Conservation (phyloP, 2,113 vertebrate genomes). For the Mystacornis crossleyi region DNA sequence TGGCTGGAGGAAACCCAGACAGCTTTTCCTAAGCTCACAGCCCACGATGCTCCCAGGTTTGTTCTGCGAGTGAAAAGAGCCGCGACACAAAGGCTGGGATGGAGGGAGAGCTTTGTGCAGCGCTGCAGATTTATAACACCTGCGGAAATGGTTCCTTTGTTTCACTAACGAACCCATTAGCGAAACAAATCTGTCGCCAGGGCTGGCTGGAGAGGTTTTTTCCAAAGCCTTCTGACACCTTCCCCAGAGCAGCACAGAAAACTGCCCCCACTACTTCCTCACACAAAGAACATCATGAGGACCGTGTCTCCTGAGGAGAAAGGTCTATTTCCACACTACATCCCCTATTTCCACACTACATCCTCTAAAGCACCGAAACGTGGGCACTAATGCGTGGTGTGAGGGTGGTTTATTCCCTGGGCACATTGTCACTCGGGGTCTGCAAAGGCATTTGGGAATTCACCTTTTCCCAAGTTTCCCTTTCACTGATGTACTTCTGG, state of each 20-base stretch:
- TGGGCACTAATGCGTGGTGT: no score
- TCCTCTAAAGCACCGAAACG: rapidly evolving
- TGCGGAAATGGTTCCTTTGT: not conserved
- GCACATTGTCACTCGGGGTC: rapidly evolving
- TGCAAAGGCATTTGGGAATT: not conserved
- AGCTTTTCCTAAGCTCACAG: not conserved
- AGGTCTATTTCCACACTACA: not conserved
- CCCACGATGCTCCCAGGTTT: not conserved
- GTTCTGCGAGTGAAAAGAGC: not conserved
- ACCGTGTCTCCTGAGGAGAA: not conserved
- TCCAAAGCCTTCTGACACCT: not conserved
- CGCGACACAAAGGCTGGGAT: not conserved
- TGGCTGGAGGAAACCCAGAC: not conserved
- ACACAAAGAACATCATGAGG: not conserved
- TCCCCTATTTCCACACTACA: not conserved
- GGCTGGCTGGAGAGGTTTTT: not conserved
- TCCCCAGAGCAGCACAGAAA: not conserved
- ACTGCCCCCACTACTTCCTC: not conserved
- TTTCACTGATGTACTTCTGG: not conserved
- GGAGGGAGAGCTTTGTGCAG: not conserved
- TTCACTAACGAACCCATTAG: not conserved
- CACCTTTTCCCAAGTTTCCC: not conserved
- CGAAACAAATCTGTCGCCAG: not conserved
- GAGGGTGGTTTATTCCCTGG: not conserved
- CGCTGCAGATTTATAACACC: not conserved